phyloP scores from a whole-genome alignment of 2,888 invertebrate species.

The Rhagophthalmus giganteus region DNA sequence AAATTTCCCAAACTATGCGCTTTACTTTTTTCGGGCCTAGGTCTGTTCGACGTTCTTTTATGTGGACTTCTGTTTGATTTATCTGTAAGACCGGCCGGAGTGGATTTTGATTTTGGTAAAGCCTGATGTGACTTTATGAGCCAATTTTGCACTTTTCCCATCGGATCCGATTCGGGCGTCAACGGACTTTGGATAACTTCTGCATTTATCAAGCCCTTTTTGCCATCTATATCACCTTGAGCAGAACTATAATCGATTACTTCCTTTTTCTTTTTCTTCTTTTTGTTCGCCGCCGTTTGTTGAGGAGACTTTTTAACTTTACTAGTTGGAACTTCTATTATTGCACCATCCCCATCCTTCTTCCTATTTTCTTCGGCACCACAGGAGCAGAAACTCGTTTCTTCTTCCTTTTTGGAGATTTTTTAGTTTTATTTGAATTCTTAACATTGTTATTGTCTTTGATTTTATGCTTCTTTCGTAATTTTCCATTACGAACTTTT shows the following conservation, averaged over 20 bases:
- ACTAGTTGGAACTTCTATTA: constrained; percentile 50
- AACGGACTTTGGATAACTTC: constrained; percentile 56
- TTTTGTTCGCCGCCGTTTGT: constrained; percentile 57
- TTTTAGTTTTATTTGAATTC: constrained; percentile 49
- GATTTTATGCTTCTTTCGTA: constrained; percentile 35
- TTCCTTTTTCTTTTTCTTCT: constrained; percentile 67
- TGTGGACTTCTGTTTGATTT: constrained; percentile 61
- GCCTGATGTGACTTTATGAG: constrained; percentile 71
- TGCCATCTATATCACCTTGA: constrained; percentile 62
- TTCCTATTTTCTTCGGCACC: constrained; percentile 62
- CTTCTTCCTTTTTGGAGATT: constrained; percentile 54
- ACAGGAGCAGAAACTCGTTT: constrained; percentile 55
- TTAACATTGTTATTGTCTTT: constrained; percentile 47
- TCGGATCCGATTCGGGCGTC: constrained; percentile 58
- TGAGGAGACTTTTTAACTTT: constrained; percentile 54
- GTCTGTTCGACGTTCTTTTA: constrained; percentile 54
- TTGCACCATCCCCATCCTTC: constrained; percentile 56
- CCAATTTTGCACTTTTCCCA: constrained; percentile 87
- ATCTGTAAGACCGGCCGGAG: constrained; percentile 72
- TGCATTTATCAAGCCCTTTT: constrained; percentile 55
- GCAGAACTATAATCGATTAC: constrained; percentile 78
- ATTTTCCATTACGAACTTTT: constrained; percentile 68
- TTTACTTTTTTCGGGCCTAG: constrained; percentile 63
- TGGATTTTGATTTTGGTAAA: constrained; percentile 82
- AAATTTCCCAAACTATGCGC: constrained; percentile 69